Evolutionary conservation across 2,113 vertebrate genomes (phyloP), one percentile per base, ranked within the genome.

Genomic region (Terrapene triunguis): DNA sequence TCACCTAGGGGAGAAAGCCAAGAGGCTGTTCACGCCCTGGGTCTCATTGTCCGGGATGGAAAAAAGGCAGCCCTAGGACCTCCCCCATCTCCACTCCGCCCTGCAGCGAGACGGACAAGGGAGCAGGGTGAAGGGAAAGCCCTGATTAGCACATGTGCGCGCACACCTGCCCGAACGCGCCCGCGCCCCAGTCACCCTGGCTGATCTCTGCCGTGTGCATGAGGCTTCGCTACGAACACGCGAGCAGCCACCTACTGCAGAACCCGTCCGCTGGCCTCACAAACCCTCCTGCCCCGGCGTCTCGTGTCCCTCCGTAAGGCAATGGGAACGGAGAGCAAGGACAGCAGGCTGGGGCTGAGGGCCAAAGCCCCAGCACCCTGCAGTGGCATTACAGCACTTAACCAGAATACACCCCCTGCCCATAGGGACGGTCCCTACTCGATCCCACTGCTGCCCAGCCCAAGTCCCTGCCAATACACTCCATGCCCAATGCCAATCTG

Each of bases 1-100:
- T 99, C 97, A 99, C 99, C 99, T 99, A 93, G 12, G 65, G 69
- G 65, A 80, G 54, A 53, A 79, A 44, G 29, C 14, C 86, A 32
- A 8, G 5, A 22, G 38, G 42, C n/a, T 38, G 72, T 25, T 74
- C 6, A 27, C 11, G 7, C 3, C 42, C 42, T 27, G 12, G 10
- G 42, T 76, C 38, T 47, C 22, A 25, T 10, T 72, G n/a, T 38
- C n/a, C 2, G 19, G 35, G 62, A 69, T 21, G 16, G 62, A 35
- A 16, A 69, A 11, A n/a, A 69, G 65, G 35, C 17, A 69, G 65
- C 35, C 8, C 32, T 69, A 17, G 8, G 57, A 29, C 32, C 10
- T 65, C 59, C 51, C 25, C 47, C 42, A 79, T 50, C 27, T 21
- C 48, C 19, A 44, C 6, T 24, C 11, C 10, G 11, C 25, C 44